These are phyloP conservation scores for Galeruca laticollis DNA, from an alignment of 2,888 invertebrate genomes.

Conservation along the genomic window DNA sequence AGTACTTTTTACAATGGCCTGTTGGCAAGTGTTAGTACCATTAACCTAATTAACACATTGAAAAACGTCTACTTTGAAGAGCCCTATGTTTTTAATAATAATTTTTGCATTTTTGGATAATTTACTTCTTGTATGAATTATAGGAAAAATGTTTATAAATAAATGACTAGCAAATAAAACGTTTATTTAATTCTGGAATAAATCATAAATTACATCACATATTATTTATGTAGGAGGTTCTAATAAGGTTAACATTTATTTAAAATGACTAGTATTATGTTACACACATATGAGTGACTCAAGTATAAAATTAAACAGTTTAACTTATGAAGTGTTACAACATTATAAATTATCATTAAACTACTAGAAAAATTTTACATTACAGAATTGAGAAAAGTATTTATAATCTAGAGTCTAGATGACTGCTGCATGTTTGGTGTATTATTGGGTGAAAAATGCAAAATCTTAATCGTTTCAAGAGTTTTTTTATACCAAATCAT, in stretches of 20 bases:
- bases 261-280: neutral
- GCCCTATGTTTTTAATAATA: too few species aligned
- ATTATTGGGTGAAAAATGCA: too few species aligned
- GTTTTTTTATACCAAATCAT: too few species aligned
- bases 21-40: too few species aligned
- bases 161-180: neutral
- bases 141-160: too few species aligned
- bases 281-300: neutral
- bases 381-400: neutral
- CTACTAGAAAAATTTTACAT: neutral
- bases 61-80: too few species aligned
- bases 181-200: neutral
- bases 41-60: too few species aligned
- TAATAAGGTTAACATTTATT: slow-evolving; percentile 1
- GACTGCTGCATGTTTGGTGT: too few species aligned
- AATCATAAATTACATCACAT: neutral
- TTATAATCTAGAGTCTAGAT: too few species aligned
- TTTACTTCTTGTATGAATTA: neutral
- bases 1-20: too few species aligned
- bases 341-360: neutral
- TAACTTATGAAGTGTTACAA: neutral
- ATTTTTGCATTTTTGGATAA: neutral
- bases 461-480: too few species aligned
- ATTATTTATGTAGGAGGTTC: neutral
- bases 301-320: slow-evolving; percentile 1